Conservation (phyloP, 2,888 invertebrate species). For the Campaea margaritaria region DNA sequence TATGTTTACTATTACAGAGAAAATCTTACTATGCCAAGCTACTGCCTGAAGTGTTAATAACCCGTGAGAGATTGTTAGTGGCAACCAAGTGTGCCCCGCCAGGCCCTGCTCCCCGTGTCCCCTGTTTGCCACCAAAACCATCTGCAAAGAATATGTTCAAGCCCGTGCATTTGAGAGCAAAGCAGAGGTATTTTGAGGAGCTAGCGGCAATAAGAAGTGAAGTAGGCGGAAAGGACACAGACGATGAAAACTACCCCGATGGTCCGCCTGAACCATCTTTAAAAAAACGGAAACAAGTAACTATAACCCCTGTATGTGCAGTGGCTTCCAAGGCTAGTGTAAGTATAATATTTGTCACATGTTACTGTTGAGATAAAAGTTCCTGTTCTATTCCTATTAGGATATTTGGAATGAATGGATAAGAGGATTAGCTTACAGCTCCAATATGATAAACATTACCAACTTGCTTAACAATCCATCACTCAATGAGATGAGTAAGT, state of each 20-base stretch:
- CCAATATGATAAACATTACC: no score
- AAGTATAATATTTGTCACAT: neutral
- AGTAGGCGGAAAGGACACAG: conserved; percentile 90
- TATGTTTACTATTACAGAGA: conserved; percentile 59
- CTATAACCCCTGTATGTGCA: conserved; percentile 32
- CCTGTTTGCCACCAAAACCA: conserved; percentile 66
- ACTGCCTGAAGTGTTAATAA: conserved; percentile 90
- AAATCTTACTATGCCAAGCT: conserved; percentile 84
- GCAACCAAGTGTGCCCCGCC: conserved; percentile 88
- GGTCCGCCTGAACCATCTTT: conserved; percentile 86
- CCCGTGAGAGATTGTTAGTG: conserved; percentile 89
- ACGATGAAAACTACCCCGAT: conserved; percentile 92
- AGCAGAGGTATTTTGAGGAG: conserved; percentile 87
- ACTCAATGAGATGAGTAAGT: no score
- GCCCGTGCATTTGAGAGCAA: conserved; percentile 83
- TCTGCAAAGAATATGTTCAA: conserved; percentile 73
- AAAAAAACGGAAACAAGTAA: conserved; percentile 83
- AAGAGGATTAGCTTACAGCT: no score
- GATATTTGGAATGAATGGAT: no score
- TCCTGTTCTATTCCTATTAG: no score
- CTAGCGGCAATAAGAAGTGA: conserved; percentile 87
- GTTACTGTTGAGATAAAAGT: neutral
- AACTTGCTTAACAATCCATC: no score
- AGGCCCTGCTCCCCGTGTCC: conserved; percentile 81
- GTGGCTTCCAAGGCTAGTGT: conserved; percentile 6